These are phyloP conservation scores for Dipodomys ordii DNA, from an alignment of 2,113 vertebrate species.

Conservation along the genomic window DNA sequence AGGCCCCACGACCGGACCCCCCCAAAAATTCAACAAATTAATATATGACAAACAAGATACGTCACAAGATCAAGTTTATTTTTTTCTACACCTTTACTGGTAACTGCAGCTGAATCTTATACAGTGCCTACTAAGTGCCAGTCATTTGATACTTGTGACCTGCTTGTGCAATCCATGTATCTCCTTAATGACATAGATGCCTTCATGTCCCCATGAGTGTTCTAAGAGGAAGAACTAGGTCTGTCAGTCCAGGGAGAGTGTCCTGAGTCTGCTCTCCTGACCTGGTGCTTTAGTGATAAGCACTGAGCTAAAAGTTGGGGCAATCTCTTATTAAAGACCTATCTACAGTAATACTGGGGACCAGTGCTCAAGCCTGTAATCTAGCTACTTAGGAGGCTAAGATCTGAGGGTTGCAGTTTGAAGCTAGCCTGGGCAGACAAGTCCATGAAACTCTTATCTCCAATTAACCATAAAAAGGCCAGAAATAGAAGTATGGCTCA, in stretches of 20 bases:
- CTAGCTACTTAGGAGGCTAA: no score
- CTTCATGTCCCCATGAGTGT: neutral
- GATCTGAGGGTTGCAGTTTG: no score
- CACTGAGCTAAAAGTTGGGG: neutral
- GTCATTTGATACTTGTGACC: neutral
- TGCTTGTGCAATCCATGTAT: neutral
- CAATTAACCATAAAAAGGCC: no score
- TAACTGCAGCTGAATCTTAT: neutral
- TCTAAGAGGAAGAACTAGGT: neutral
- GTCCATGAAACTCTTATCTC: no score
- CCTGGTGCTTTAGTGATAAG: neutral
- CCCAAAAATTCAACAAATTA: neutral
- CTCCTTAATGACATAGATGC: neutral
- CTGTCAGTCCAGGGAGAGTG: neutral
- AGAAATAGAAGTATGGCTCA: no score
- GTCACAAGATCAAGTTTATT: neutral
- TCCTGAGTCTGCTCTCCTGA: neutral
- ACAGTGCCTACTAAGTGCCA: neutral
- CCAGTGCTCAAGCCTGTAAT: no score
- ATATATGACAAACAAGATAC: conserved; percentile 3
- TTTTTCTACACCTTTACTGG: neutral
- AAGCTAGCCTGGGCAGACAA: no score
- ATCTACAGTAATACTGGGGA: neutral
- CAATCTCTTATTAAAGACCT: neutral
- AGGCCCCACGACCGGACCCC: no score